Evolutionary conservation across 1,140 invertebrate genomes (phyloP), one percentile per base, ranked within the genome.

Genomic region (Listronotus bonariensis): DNA sequence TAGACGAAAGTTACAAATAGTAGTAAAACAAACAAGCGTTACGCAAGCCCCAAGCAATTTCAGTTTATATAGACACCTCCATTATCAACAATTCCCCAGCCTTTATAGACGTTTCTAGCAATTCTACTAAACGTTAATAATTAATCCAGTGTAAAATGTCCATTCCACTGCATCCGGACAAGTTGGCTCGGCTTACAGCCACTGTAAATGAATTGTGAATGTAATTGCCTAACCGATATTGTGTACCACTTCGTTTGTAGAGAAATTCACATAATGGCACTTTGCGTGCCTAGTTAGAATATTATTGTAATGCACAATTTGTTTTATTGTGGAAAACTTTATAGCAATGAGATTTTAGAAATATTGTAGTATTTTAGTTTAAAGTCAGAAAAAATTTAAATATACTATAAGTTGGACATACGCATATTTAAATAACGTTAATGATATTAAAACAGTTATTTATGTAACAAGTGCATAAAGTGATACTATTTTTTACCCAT

Each of bases 141-240:
- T 49, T 31, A 20, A 49, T 49, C 20, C 20, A 20, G 18, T 49
- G 15, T 20, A 31, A 20, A 31, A 31, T 31, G 46, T 31, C 46
- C 17, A 18, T 45, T 18, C 42, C 42, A 45, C 8, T 14, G 42
- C 42, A 45, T 45, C 14, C 14, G 42, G 17, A 18, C 42, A 45
- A 45, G 42, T 45, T 45, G 26, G 46, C 20, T 20, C 46, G 18
- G 46, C 20, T 49, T 49, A 49, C 17, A 20, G 12, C 20, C 15
- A 20, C 46, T 20, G 15, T 20, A 31, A 49, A 49, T 49, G 46
- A 49, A 49, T 49, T 49, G 46, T 12, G 20, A 31, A 49, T 49
- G 11, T 49, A 49, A 49, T 49, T 49, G 46, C 20, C 20, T 49
- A 49, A 31, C 17, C 46, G 46, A 49, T 49, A 20, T 49, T 20